Base-by-base conservation (phyloP, 2,888 invertebrate species). In the Hyppa rectilinea region DNA sequence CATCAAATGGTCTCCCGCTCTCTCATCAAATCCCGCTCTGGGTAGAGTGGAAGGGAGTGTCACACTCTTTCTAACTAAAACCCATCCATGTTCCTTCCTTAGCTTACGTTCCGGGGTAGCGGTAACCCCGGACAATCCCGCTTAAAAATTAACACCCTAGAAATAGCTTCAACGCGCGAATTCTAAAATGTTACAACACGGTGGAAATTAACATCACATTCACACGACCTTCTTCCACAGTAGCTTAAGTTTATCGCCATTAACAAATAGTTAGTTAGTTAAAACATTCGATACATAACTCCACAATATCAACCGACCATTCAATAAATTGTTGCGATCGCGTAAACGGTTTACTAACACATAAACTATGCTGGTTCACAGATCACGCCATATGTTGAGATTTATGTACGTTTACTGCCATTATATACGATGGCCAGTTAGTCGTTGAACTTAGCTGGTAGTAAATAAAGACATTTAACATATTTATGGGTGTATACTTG, bases 381-480 rank as follows among this genome's bases (percentile, higher is more conserved):
- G 80, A 80, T 82, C 80, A 81, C 49, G 80, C 63, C 83, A 66
- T 75, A 63, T 71, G 71, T 23, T 36, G 4, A 52, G 67, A 82
- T 81, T 81, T 81, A 81, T 81, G 47, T 68, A 68, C 55, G 26
- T 45, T 68, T n/a, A 58, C 23, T 4, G 20, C 47, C 59, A 65
- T 68, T 78, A 82, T 67, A 67, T 79, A 81, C 59, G 81, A 56
- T 71, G 58, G 31, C 45, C 45, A 78, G 66, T 56, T 78, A 78
- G 68, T 73, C 38, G 59, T 60, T 81, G 68, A 79, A 79, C 69
- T 78, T 78, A 60, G 14, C 38, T 50, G 36, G 66, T 67, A 53
- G 79, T 80, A 80, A 82, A 80, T 67, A 74, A 78, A 64, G 43
- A 62, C 69, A 64, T 82, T 47, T 29, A 67, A 65, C 58, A 31